Conservation (phyloP, 2,113 vertebrate species). For the Chunga burmeisteri region DNA sequence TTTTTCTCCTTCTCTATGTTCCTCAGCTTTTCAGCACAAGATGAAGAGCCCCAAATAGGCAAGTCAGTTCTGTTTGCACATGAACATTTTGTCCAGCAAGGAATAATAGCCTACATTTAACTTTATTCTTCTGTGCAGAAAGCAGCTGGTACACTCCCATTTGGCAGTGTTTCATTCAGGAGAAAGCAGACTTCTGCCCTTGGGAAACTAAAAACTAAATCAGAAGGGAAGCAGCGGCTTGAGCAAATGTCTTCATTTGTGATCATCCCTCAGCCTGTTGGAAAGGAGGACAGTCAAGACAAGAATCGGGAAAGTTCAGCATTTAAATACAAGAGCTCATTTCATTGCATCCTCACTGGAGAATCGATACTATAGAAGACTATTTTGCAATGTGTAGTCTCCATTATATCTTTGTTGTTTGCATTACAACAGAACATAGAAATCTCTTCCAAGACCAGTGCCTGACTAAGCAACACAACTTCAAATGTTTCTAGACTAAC, state of each 20-base stretch:
- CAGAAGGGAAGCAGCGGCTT: background rate
- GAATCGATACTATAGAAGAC: constrained; percentile 32
- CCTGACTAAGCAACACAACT: constrained; percentile 12
- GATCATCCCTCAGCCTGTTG: background rate
- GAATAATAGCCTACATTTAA: background rate
- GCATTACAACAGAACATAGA: constrained; percentile 56
- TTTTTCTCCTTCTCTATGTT: background rate
- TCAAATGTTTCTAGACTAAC: background rate
- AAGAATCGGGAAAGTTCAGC: constrained; percentile 46
- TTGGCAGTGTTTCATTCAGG: constrained; percentile 41
- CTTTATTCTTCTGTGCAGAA: constrained; percentile 22
- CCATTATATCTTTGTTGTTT: constrained; percentile 46
- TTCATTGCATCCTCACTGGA: constrained; percentile 43
- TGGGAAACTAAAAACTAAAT: constrained; percentile 47
- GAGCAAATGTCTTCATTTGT: constrained; percentile 49
- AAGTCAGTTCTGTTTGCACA: background rate
- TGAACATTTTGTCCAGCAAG: constrained; percentile 24
- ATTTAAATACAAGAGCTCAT: constrained; percentile 58
- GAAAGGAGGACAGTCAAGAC: constrained; percentile 1
- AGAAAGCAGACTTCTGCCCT: constrained; percentile 48
- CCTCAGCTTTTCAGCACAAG: background rate
- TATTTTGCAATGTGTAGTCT: constrained; percentile 49
- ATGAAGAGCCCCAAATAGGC: background rate
- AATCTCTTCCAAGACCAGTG: constrained; percentile 14
- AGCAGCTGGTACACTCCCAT: constrained; percentile 23